Evolutionary conservation across 2,888 invertebrate species (phyloP).

Genomic region (Ypsolopha sequella): DNA sequence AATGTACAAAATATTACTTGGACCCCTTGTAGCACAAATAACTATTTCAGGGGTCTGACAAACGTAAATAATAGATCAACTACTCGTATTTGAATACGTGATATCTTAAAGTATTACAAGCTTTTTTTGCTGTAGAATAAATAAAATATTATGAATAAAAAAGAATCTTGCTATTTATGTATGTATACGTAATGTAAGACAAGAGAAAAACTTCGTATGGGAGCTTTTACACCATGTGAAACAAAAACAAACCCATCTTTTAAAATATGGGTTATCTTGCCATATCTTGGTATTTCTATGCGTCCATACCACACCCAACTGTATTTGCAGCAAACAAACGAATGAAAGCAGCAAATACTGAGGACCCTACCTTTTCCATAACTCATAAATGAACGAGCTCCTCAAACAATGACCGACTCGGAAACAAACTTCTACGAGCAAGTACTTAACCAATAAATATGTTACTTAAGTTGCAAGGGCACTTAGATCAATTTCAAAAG

Average conservation of each 20-base stretch:
- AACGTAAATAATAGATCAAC: no score
- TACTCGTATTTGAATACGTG: no score
- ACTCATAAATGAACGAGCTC: constrained; percentile 60
- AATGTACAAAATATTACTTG: no score
- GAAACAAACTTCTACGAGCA: constrained; percentile 37
- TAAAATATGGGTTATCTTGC: neutral
- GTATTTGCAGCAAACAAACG: constrained; percentile 28
- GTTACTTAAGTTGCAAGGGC: neutral
- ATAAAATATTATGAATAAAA: no score
- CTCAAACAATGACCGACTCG: constrained; percentile 38
- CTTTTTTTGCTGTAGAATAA: no score
- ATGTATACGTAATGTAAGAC: no score
- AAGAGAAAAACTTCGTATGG: no score
- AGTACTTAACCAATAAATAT: constrained; percentile 5
- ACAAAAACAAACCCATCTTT: constrained; percentile 8
- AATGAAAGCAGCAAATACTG: constrained; percentile 41
- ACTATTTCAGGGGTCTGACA: no score
- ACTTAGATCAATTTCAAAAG: neutral
- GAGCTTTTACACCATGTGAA: constrained; percentile 16
- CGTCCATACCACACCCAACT: neutral
- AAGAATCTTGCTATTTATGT: no score
- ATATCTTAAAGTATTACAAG: no score
- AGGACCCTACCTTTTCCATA: constrained; percentile 53
- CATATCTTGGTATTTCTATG: neutral
- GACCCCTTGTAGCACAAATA: no score